Conservation (phyloP, 2,113 vertebrate genomes). For the Stegostoma tigrinum region DNA sequence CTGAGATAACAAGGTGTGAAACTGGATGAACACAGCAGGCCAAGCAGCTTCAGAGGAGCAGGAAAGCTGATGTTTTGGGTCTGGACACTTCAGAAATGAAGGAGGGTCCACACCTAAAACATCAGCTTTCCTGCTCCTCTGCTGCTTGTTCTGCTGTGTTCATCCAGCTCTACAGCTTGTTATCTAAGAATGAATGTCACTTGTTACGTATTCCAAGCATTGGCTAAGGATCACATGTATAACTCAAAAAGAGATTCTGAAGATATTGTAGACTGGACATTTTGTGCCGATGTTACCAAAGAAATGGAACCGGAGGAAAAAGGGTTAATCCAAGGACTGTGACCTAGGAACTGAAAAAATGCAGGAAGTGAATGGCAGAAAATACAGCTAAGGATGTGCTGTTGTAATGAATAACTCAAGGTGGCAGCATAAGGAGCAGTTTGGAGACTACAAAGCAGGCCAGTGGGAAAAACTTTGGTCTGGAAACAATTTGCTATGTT, state of each 20-base stretch:
- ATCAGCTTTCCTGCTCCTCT: too few relatives aligned
- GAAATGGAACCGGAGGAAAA: neutral
- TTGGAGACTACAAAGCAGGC: neutral
- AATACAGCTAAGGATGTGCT: neutral
- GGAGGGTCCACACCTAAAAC: too few relatives aligned
- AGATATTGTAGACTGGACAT: neutral
- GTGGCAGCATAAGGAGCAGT: slow-evolving; percentile 1
- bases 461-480: neutral
- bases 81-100: too few relatives aligned
- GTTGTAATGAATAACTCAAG: neutral
- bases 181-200: neutral
- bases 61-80: too few relatives aligned
- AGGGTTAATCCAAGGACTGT: neutral
- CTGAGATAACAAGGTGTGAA: too few relatives aligned
- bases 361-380: slow-evolving; percentile 24
- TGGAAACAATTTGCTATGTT: slow-evolving; percentile 30
- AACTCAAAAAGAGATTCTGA: neutral
- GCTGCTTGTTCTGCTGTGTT: too few relatives aligned
- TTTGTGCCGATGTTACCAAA: neutral
- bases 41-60: too few relatives aligned
- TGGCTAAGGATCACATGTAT: neutral
- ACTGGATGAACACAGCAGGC: too few relatives aligned
- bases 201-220: neutral
- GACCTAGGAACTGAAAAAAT: neutral
- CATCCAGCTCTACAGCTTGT: too few relatives aligned